phyloP scores from a whole-genome alignment of 2,888 invertebrate species.

The Chloromyia formosa region DNA sequence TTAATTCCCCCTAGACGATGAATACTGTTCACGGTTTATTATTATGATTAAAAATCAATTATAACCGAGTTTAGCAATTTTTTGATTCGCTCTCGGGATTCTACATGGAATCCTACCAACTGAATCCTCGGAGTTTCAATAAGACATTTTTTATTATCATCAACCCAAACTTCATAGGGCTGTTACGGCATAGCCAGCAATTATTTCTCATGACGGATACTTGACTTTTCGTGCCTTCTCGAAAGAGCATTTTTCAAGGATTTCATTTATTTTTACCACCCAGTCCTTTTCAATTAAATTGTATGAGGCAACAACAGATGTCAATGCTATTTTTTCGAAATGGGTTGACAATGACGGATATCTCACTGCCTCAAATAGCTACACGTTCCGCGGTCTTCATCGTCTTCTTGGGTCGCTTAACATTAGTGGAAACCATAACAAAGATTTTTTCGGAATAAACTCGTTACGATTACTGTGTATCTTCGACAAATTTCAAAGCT shows the following conservation, averaged over 20 bases:
- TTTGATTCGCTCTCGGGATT: too few species aligned
- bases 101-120: too few species aligned
- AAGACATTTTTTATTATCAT: too few species aligned
- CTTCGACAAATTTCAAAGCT: conserved; percentile 4
- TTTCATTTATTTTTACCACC: conserved; percentile 48
- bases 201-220: conserved; percentile 48
- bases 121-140: too few species aligned
- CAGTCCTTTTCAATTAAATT: conserved; percentile 10
- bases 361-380: conserved; percentile 30
- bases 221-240: conserved; percentile 49
- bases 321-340: conserved; percentile 45
- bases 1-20: too few species aligned
- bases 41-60: too few species aligned
- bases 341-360: conserved; percentile 22
- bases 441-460: conserved; percentile 37
- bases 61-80: too few species aligned
- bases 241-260: conserved; percentile 47
- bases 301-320: conserved; percentile 33
- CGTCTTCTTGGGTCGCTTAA: conserved; percentile 26
- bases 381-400: conserved; percentile 36
- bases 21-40: too few species aligned
- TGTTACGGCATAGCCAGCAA: too few species aligned
- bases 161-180: too few species aligned
- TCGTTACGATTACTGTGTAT: conserved; percentile 12
- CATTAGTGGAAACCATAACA: conserved; percentile 46